A percentile compares a stretch with the other conserved stretches of the same genome.
These are phyloP conservation scores for Melanotaenia trifasciata DNA, from an alignment of 2,797 vertebrate genomes.

Conservation along the genomic window DNA sequence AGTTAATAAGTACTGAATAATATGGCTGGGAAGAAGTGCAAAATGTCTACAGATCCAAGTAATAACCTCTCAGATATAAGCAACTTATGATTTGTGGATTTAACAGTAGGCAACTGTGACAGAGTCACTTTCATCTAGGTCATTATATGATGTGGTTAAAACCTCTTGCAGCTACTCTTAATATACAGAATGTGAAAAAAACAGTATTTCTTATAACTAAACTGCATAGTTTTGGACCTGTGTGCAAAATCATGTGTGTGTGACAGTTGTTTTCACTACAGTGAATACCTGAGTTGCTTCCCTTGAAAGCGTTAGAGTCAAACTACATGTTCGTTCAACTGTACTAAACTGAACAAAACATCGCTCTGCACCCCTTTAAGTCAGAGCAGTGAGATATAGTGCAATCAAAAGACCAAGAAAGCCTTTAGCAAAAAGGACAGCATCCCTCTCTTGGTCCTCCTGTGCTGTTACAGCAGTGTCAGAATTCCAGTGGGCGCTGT, in stretches of 20 bases:
- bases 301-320: background rate
- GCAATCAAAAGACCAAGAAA: conserved; percentile 39
- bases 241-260: too few relatives aligned
- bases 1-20: conserved; percentile 70
- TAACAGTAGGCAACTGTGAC: background rate
- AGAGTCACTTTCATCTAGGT: background rate
- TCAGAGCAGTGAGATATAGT: conserved; percentile 27
- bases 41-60: conserved; percentile 82
- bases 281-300: background rate
- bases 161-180: background rate
- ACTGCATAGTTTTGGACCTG: background rate
- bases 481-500: conserved; percentile 48
- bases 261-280: background rate
- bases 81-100: background rate
- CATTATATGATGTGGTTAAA: background rate
- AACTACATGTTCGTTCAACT: background rate
- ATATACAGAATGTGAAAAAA: background rate
- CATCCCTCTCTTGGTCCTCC: conserved; percentile 26
- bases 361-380: conserved; percentile 34
- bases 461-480: conserved; percentile 30
- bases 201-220: background rate
- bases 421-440: conserved; percentile 33
- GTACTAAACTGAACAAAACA: conserved; percentile 22
- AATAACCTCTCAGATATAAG: conserved; percentile 52
- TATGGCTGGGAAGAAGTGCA: conserved; percentile 80